Conservation (phyloP, 2,888 invertebrate species). For the Macroteleia sp. region DNA sequence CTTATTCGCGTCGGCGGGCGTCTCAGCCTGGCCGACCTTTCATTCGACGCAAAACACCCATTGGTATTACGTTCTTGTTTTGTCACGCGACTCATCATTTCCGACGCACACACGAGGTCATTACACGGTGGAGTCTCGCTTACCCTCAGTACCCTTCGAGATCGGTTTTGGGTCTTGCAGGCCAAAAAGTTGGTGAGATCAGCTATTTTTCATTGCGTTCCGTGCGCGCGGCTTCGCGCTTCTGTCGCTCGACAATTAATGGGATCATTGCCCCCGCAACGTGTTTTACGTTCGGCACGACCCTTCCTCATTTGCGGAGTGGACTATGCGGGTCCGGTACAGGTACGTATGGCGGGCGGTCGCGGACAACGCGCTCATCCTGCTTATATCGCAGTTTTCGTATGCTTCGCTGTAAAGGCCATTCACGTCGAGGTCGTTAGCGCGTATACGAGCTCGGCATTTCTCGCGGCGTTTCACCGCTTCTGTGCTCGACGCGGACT, state of each 20-base stretch:
- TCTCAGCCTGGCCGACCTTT: background rate
- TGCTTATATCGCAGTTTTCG: constrained; percentile 44
- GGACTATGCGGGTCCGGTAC: constrained; percentile 54
- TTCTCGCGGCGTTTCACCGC: constrained; percentile 32
- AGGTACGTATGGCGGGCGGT: constrained; percentile 28
- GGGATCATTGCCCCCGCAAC: background rate
- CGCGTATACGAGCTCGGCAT: constrained; percentile 19
- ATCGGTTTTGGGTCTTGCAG: background rate
- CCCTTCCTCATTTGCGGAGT: constrained; percentile 36
- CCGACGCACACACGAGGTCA: background rate
- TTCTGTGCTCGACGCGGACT: constrained; percentile 34
- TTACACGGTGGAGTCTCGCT: background rate
- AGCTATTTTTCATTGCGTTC: background rate
- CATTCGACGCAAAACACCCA: background rate
- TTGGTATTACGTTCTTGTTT: background rate
- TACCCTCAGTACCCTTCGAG: background rate
- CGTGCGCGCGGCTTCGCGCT: background rate
- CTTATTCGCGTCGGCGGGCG: constrained; percentile 13
- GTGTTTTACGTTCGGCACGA: background rate
- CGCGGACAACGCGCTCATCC: constrained; percentile 19
- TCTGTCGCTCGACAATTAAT: background rate
- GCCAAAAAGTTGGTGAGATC: background rate
- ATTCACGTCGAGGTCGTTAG: constrained; percentile 35
- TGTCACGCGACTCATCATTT: background rate
- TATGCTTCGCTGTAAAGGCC: constrained; percentile 25